Evolutionary conservation across 2,888 invertebrate genomes (phyloP), one percentile per base, ranked within the genome.

Genomic region (Tryphoninae sp.): DNA sequence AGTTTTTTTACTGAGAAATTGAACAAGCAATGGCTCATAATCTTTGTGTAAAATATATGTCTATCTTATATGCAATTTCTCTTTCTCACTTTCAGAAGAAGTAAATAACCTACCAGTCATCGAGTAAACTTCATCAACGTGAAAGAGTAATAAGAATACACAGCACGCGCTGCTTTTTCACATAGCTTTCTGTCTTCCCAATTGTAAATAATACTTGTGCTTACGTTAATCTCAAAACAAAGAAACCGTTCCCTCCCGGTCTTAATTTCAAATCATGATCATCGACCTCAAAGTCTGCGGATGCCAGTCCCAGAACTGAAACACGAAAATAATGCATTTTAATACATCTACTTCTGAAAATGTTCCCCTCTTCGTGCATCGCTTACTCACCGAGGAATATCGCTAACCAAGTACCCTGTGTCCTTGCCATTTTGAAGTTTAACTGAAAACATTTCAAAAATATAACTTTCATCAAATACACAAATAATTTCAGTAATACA

Each of bases 141-240:
- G 7, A 33, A 33, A 33, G 33, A 6, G 6, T 33, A 33, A 33
- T 6, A 6, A 9, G 13, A 45, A 13, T 45, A 13, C 13, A 23
- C 16, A 42, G 16, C 8, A 22, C 58, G 1, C 9, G 1, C 16
- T 51, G 11, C 45, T 42, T 62, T 59, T 71, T 49, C n/a, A n/a
- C n/a, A 53, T n/a, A 9, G 40, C 59, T 58, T 68, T 77, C 7
- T 85, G 78, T 2, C 88, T 79, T 40, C 81, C 76, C 8, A 86
- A 87, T 59, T 90, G 89, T 72, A 0, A 83, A 72, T 26, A 22
- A 67, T 42, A 26, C 11, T 61, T 7, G 19, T 26, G 7, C 1
- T 23, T 93, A 96, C 95, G 93, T 93, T 88, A 94, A 92, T 69
- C 93, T 89, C 80, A 95, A 90, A 86, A 93, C 92, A 87, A 95